Evolutionary conservation across 2,113 vertebrate species (phyloP).

Genomic region (Salvelinus alpinus): DNA sequence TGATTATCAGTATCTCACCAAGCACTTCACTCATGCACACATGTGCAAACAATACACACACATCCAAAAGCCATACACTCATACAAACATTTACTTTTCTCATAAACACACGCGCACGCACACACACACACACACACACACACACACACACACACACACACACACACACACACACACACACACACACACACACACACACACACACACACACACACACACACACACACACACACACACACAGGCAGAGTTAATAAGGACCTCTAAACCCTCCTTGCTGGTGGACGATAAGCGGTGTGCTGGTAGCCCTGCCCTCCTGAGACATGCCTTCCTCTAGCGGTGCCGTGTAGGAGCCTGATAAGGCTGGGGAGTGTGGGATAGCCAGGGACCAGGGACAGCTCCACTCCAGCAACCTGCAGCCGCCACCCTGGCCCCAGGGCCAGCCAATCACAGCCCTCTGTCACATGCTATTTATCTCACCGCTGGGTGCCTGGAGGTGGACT

Average conservation of each 20-base stretch:
- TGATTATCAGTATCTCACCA: too few species aligned
- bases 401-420: constrained; percentile 16
- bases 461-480: too few species aligned
- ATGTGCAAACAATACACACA: too few species aligned
- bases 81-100: too few species aligned
- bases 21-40: too few species aligned
- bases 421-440: background rate
- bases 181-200: constrained; percentile 4
- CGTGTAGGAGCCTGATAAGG: constrained; percentile 75
- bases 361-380: constrained; percentile 61
- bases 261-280: too few species aligned
- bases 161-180: constrained; percentile 2
- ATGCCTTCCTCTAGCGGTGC: constrained; percentile 66
- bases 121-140: constrained; percentile 13
- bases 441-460: too few species aligned
- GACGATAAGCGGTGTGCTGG: too few species aligned
- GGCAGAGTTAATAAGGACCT: constrained; percentile 10
- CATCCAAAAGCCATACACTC: too few species aligned
- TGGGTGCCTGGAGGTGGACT: background rate
- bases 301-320: constrained; percentile 21
- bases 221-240: constrained; percentile 12
- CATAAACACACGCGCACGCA: constrained; percentile 1
- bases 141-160: constrained; percentile 9
- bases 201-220: constrained; percentile 11
- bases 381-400: constrained; percentile 31